Conservation (phyloP, 1,140 invertebrate species). For the Drosophila saltans region DNA sequence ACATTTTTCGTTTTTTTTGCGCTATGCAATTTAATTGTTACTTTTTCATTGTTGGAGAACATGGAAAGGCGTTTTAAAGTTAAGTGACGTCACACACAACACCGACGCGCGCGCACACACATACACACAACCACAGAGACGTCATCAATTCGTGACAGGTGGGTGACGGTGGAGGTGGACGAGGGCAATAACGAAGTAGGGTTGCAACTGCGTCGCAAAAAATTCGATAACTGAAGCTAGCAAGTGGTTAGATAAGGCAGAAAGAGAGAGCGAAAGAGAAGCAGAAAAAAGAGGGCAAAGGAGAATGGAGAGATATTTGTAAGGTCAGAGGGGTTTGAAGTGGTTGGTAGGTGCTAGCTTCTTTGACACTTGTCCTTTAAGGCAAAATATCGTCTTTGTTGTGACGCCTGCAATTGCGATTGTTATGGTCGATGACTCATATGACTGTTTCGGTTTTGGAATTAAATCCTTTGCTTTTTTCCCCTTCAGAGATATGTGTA, state of each 20-base stretch:
- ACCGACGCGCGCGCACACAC: conserved; percentile 35
- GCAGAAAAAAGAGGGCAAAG: conserved; percentile 30
- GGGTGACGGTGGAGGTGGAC: conserved; percentile 33
- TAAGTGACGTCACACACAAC: conserved; percentile 40
- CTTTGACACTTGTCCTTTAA: conserved; percentile 42
- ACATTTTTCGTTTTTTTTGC: conserved; percentile 33
- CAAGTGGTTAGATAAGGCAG: conserved; percentile 67
- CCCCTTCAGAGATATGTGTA: neutral
- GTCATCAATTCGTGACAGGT: conserved; percentile 77
- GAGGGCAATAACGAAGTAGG: conserved; percentile 30
- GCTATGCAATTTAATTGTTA: conserved; percentile 74
- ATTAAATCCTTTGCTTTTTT: neutral
- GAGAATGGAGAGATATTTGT: conserved; percentile 12
- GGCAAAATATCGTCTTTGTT: conserved; percentile 75
- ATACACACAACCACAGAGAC: conserved; percentile 38
- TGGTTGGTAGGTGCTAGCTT: conserved; percentile 26
- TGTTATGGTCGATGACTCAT: conserved; percentile 62
- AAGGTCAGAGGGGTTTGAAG: conserved; percentile 41
- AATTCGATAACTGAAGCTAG: conserved; percentile 57
- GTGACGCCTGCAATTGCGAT: conserved; percentile 54
- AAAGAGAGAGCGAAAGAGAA: conserved; percentile 12
- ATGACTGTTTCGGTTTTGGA: conserved; percentile 20
- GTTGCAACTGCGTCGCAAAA: conserved; percentile 66
- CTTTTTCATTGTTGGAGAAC: conserved; percentile 70
- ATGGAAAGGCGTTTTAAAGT: conserved; percentile 59